phyloP scores from a whole-genome alignment of 2,113 vertebrate species.

The Corythornis vintsioides region DNA sequence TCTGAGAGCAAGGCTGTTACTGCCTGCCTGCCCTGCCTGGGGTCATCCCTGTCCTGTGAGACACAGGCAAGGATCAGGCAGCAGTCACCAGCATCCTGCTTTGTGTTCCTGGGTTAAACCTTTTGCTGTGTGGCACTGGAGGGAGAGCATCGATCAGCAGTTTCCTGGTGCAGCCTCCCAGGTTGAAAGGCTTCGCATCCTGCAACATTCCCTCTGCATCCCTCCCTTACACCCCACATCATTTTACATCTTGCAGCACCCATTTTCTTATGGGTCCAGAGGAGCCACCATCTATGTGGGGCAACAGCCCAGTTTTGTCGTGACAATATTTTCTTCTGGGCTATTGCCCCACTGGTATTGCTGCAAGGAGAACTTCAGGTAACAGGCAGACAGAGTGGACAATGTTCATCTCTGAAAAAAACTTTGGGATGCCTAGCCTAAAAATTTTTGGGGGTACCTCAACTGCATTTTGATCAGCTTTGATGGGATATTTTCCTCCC shows the following conservation, averaged over 20 bases:
- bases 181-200: not conserved
- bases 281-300: accelerated
- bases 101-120: not conserved
- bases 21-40: not conserved
- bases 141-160: not conserved
- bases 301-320: not conserved
- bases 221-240: too few relatives aligned
- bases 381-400: not conserved
- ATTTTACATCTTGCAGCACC: not conserved
- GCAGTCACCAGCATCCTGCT: not conserved
- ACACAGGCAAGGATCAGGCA: not conserved
- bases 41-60: not conserved
- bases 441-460: not conserved
- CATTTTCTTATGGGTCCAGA: accelerated
- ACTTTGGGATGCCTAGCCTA: too few relatives aligned
- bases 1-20: accelerated
- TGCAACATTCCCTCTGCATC: not conserved
- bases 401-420: not conserved
- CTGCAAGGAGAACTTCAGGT: not conserved
- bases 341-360: not conserved
- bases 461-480: not conserved
- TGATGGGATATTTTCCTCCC: not conserved
- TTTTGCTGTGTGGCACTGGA: not conserved
- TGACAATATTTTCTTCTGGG: not conserved
- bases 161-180: accelerated